Conservation (phyloP, 2,113 vertebrate species). For the Colistium nudipinnis region DNA sequence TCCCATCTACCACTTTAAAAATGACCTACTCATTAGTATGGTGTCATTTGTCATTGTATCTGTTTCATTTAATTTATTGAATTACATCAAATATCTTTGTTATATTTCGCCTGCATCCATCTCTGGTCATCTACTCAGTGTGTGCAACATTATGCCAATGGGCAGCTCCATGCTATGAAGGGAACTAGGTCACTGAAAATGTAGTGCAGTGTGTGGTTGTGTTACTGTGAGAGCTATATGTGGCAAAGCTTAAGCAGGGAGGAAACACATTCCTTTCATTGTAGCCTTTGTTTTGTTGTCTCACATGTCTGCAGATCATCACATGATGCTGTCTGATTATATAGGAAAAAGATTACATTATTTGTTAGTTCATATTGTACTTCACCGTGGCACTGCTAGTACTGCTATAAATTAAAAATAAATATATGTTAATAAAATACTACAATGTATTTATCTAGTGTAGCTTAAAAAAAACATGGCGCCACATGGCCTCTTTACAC, state of each 20-base stretch:
- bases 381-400: not conserved
- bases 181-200: constrained; percentile 74
- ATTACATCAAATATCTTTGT: not conserved
- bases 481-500: too few species aligned
- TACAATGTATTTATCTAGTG: too few species aligned
- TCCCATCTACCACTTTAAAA: constrained; percentile 8
- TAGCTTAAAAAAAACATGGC: too few species aligned
- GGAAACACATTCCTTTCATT: constrained; percentile 2
- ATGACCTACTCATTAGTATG: not conserved
- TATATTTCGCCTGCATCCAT: constrained; percentile 3
- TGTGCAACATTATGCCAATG: constrained; percentile 10
- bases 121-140: not conserved
- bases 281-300: not conserved
- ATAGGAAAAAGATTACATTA: not conserved
- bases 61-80: not conserved
- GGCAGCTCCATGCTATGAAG: constrained; percentile 30
- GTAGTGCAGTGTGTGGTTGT: constrained; percentile 42
- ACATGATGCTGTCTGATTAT: not conserved
- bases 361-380: not conserved
- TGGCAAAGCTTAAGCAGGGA: constrained; percentile 14
- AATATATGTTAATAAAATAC: not conserved
- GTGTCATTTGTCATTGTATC: too few species aligned
- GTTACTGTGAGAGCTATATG: constrained; percentile 29
- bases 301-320: not conserved
- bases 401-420: not conserved